A percentile compares a stretch with the other conserved stretches of the same genome.
phyloP scores from a whole-genome alignment of 2,888 invertebrate genomes.

The Drosophila differens region DNA sequence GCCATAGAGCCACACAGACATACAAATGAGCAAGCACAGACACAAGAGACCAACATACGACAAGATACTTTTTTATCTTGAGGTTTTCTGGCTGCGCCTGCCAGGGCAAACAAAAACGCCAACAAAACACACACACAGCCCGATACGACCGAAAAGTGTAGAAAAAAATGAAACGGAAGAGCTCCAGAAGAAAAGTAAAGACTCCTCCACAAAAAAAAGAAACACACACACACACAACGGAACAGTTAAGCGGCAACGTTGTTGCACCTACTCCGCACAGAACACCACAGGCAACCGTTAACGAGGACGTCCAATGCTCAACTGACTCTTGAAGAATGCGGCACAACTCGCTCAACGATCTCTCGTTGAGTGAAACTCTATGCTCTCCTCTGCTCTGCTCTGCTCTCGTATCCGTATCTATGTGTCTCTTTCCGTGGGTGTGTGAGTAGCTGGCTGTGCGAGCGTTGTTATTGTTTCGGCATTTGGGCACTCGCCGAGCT shows the following conservation, averaged over 20 bases:
- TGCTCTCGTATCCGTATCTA: constrained; percentile 10
- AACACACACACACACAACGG: constrained; percentile 1
- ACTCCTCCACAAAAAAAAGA: constrained; percentile 50
- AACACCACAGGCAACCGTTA: constrained; percentile 79
- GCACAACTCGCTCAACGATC: constrained; percentile 45
- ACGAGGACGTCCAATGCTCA: constrained; percentile 84
- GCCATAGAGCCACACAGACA: constrained; percentile 28
- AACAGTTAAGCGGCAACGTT: constrained; percentile 17
- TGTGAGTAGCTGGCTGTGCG: constrained; percentile 31
- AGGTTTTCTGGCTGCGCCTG: constrained; percentile 50
- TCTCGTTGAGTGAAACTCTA: constrained; percentile 73
- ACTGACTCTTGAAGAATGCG: constrained; percentile 77
- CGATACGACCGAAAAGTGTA: constrained; percentile 31
- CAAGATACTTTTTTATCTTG: constrained; percentile 73
- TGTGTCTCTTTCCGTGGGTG: constrained; percentile 6
- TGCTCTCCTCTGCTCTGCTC: constrained; percentile 18
- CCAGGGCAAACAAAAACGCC: constrained; percentile 28
- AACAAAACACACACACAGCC: constrained; percentile 12
- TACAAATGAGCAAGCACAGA: constrained; percentile 21
- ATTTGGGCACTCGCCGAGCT: constrained; percentile 32
- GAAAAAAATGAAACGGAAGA: constrained; percentile 35
- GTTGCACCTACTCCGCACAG: constrained; percentile 57
- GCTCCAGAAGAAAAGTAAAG: constrained; percentile 65
- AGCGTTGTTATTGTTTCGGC: constrained; percentile 26
- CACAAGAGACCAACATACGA: constrained; percentile 13